These are phyloP conservation scores for Crocallis elinguaria DNA, from an alignment of 2,888 invertebrate species.

Conservation along the genomic window DNA sequence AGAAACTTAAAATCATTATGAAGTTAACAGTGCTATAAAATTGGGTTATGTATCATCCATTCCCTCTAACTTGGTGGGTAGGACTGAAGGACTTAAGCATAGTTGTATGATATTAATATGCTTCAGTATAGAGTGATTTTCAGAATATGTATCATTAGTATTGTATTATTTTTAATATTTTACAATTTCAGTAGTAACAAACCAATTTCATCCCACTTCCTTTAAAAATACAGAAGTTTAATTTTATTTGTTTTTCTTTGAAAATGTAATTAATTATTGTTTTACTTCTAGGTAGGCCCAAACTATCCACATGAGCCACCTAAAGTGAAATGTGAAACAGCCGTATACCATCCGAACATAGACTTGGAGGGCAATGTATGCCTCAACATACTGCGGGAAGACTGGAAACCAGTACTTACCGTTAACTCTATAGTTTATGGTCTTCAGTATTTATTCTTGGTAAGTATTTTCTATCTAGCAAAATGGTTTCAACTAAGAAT, in stretches of 20 bases:
- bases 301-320: conserved; percentile 99
- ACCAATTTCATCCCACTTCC: no score
- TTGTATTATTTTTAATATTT: no score
- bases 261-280: not conserved
- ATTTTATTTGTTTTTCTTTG: not conserved
- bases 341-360: conserved; percentile 99
- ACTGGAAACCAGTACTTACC: conserved; percentile 99
- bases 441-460: conserved; percentile 97
- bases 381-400: conserved; percentile 98
- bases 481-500: no score
- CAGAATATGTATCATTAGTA: no score
- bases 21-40: no score
- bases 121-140: no score
- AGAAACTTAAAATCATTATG: no score
- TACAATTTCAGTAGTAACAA: no score
- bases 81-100: no score
- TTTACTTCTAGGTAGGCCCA: conserved; percentile 89
- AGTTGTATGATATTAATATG: no score
- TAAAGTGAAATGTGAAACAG: conserved; percentile 99
- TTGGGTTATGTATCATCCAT: no score
- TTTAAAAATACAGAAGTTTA: not conserved
- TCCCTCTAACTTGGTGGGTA: no score
- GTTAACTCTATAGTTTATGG: conserved; percentile 99
- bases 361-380: conserved; percentile 99
- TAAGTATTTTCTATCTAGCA: conserved; percentile 57